These are phyloP conservation scores for Amblyornis subalaris DNA, from an alignment of 2,113 vertebrate species.

Conservation along the genomic window DNA sequence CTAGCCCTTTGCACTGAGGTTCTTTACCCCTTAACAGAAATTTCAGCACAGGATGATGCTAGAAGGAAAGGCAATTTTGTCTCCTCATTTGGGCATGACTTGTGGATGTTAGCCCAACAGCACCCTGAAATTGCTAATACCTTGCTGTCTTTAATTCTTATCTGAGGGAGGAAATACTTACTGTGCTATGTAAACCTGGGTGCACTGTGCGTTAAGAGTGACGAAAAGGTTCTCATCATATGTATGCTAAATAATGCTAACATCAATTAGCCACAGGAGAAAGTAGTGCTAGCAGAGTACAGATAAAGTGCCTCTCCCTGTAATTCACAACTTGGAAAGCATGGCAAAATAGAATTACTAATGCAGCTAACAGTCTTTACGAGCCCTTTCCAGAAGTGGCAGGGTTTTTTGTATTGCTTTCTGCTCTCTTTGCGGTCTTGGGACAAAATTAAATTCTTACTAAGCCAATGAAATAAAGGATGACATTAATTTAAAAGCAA, in stretches of 20 bases:
- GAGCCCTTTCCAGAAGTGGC: not conserved
- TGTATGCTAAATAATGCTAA: not conserved
- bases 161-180: not conserved
- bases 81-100: not conserved
- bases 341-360: not conserved
- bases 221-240: not conserved
- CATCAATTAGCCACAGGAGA: not conserved
- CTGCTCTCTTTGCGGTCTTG: not conserved
- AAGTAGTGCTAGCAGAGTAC: not conserved
- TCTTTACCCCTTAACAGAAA: not conserved
- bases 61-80: not conserved
- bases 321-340: not conserved
- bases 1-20: not conserved
- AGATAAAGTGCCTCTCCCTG: not conserved
- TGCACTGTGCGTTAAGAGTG: not conserved
- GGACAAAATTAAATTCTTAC: not conserved
- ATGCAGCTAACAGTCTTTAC: not conserved
- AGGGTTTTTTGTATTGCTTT: not conserved
- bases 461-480: not conserved
- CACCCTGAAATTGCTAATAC: not conserved
- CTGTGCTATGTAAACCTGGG: not conserved
- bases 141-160: not conserved
- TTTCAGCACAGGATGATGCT: not conserved
- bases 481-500: not conserved
- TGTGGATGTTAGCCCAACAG: not conserved